A percentile compares a stretch with the other conserved stretches of the same genome.
Conservation (phyloP, 2,797 vertebrate genomes). For the Semotilus atromaculatus region DNA sequence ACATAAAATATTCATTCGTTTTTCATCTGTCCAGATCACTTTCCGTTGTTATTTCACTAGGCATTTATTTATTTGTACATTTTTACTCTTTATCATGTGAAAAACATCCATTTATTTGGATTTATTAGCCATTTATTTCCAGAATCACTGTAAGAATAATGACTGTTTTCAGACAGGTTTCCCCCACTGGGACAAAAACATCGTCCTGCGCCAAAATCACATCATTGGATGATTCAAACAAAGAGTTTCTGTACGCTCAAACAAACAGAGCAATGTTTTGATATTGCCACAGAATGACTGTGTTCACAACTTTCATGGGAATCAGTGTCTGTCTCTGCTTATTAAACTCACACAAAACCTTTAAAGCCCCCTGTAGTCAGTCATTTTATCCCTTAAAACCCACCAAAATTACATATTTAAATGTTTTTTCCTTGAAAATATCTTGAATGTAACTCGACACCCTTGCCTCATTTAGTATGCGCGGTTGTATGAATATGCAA, state of each 20-base stretch:
- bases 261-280: not conserved
- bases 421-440: no score
- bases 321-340: not conserved
- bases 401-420: no score
- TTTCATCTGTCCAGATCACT: not conserved
- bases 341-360: not conserved
- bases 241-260: not conserved
- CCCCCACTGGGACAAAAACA: not conserved
- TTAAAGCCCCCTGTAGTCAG: not conserved
- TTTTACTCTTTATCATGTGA: not conserved
- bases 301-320: not conserved
- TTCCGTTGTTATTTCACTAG: not conserved
- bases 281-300: not conserved
- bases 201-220: not conserved
- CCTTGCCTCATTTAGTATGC: no score
- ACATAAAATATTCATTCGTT: not conserved
- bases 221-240: not conserved
- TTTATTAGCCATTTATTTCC: no score
- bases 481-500: no score
- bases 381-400: no score
- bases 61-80: not conserved
- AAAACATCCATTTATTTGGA: no score
- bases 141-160: not conserved
- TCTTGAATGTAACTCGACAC: no score
- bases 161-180: not conserved